Evolutionary conservation across 2,888 invertebrate genomes (phyloP), one percentile per base, ranked within the genome.

Genomic region (Enchytraeus crypticus): DNA sequence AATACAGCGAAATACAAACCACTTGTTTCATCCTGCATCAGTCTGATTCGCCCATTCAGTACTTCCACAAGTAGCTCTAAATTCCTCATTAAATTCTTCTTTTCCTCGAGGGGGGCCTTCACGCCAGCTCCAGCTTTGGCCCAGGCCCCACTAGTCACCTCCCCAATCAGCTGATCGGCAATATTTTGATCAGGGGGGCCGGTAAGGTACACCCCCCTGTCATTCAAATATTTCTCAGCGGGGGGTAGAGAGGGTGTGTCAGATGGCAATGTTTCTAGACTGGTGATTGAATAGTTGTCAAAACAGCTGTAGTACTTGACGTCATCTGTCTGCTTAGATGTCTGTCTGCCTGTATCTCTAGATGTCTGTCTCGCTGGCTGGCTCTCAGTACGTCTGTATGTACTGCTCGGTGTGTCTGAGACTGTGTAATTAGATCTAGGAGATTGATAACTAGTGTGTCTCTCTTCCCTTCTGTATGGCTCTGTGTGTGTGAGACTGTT

Each of bases 281-380:
- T 21, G 26, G 23, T 53, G n/a, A 62, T 59, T 21, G 59, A 59
- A 46, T 59, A 62, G 34, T 62, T 62, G 59, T 62, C 62, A 27
- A 62, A 34, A n/a, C 59, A 32, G n/a, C 34, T 38, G 27, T 62
- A 62, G 53, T 62, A 62, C 5, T 27, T 38, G 30, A 55, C 32
- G 54, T 59, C 54, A 29, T 62, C 59, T 2, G 53, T 34, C 30
- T 8, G 21, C 21, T 32, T 34, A 29, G 23, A 29, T 3, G n/a
- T 51, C 14, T 51, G 30, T 21, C 30, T 51, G 26, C 23, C 23
- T 29, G n/a, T 51, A 51, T 26, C 5, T 5, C 23, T 51, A 18
- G 1, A 51, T 8, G 5, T 49, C 26, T 23, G 5, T 11, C 8
- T 21, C 21, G 8, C 30, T 29, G 5, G 23, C 51, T 2, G 4